Evolutionary conservation across 2,888 invertebrate genomes (phyloP), one percentile per base, ranked within the genome.

Genomic region (Cryptocheilus praepositus): DNA sequence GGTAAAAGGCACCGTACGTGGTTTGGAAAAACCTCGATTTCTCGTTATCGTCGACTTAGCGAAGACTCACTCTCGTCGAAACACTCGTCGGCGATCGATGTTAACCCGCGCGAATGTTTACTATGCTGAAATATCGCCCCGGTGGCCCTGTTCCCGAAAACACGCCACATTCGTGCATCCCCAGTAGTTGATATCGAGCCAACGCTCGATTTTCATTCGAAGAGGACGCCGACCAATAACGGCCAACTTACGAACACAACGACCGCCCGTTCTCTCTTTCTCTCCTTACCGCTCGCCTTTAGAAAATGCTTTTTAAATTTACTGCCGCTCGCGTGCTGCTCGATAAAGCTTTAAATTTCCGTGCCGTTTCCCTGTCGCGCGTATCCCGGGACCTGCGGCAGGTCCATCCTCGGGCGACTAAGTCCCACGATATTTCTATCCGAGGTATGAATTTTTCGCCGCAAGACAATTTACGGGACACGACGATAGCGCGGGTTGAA

Each of bases 231-330:
- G 19, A 57, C 45, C 61, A 70, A 66, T 63, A 71, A 63, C 61
- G 51, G 36, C n/a, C 54, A 45, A 57, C 63, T 57, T 61, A 64
- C 44, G 22, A 11, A 11, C 36, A 36, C 36, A 36, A 36, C 36
- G 36, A 36, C 11, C 8, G 8, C 11, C 36, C 36, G 36, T 36
- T 36, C 36, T 36, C 36, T 36, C 11, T 36, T 11, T 11, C 36
- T 11, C 36, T 36, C 36, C 36, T 11, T 36, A 7, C 36, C 36
- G 13, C 13, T 11, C 36, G 36, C 11, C 46, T 56, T 45, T 61
- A 51, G 64, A 61, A 61, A 68, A 73, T 66, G 61, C 54, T 67
- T 64, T 63, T 61, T 28, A 57, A 72, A 67, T 72, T 73, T 68
- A 71, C 59, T 46, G 49, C 21, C 63, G 54, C 22, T 71, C 61